phyloP scores from a whole-genome alignment of 2,888 invertebrate genomes.

The Sinhomidia bicolor region DNA sequence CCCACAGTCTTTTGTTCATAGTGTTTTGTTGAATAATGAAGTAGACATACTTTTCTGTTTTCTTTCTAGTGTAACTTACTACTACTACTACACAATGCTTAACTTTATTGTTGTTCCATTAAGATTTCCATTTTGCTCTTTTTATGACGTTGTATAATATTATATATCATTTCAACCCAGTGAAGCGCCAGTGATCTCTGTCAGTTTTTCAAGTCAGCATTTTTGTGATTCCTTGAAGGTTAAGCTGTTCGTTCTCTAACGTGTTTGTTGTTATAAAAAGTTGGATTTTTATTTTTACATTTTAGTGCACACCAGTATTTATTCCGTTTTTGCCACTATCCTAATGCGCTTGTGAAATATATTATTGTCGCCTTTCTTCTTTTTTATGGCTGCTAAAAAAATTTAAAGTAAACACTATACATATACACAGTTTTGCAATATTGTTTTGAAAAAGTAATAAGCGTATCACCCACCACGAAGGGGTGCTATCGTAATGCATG shows the following conservation, averaged over 20 bases:
- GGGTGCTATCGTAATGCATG: too few relatives aligned
- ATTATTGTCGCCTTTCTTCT: neutral
- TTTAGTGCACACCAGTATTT: neutral
- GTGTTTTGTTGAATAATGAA: neutral
- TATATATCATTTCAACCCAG: neutral
- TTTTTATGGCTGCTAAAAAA: neutral
- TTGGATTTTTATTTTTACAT: too few relatives aligned
- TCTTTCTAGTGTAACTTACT: neutral
- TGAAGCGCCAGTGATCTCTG: neutral
- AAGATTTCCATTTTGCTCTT: conserved; percentile 9
- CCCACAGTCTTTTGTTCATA: neutral
- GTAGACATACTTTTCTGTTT: neutral
- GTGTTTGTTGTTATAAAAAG: too few relatives aligned
- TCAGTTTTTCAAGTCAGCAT: conserved; percentile 14
- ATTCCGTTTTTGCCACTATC: conserved; percentile 4
- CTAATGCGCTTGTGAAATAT: neutral
- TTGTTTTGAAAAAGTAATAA: neutral
- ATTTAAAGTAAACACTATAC: conserved; percentile 30
- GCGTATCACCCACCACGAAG: too few relatives aligned
- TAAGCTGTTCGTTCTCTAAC: too few relatives aligned
- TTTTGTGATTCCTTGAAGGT: conserved; percentile 30
- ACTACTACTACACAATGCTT: neutral
- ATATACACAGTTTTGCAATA: neutral
- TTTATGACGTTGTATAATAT: neutral
- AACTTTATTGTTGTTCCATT: conserved; percentile 12